Percentiles rank a stretch among this genome's conserved stretches.
These are phyloP conservation scores for Diabrotica undecimpunctata DNA, from an alignment of 1,140 invertebrate species.

Conservation along the genomic window DNA sequence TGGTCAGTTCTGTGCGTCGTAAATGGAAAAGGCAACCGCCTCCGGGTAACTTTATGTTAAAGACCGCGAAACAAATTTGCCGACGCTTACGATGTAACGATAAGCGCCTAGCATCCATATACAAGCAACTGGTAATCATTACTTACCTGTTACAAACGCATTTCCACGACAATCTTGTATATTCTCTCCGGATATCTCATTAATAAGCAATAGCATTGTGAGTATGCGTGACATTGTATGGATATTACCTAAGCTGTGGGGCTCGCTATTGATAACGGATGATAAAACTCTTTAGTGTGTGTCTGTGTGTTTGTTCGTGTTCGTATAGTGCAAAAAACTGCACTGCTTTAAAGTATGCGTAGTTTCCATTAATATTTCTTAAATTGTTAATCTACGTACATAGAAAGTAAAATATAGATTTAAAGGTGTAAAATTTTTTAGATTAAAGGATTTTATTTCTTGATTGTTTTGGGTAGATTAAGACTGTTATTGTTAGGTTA, in stretches of 20 bases:
- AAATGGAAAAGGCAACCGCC: background rate
- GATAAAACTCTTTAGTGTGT: conserved; percentile 31
- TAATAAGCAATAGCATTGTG: conserved; percentile 40
- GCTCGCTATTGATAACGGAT: conserved; percentile 35
- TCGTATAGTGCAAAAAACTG: background rate
- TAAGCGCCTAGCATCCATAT: background rate
- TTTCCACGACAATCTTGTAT: conserved; percentile 28
- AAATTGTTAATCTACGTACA: too few species aligned
- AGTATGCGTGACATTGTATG: conserved; percentile 40
- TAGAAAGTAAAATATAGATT: too few species aligned
- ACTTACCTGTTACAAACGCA: conserved; percentile 29
- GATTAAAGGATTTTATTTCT: too few species aligned
- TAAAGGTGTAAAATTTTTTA: too few species aligned
- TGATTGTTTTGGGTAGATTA: too few species aligned
- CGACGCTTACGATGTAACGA: background rate
- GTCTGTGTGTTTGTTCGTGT: background rate
- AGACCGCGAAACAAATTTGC: background rate
- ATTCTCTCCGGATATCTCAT: conserved; percentile 29
- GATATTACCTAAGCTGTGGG: conserved; percentile 32
- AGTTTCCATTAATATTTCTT: too few species aligned
- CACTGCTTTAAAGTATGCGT: background rate
- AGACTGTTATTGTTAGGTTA: too few species aligned
- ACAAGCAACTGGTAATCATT: conserved; percentile 27
- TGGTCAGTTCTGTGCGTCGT: background rate
- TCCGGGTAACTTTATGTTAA: background rate